Evolutionary conservation across 2,888 invertebrate genomes (phyloP), one percentile per base, ranked within the genome.

Genomic region (Drosophila sordidapex): DNA sequence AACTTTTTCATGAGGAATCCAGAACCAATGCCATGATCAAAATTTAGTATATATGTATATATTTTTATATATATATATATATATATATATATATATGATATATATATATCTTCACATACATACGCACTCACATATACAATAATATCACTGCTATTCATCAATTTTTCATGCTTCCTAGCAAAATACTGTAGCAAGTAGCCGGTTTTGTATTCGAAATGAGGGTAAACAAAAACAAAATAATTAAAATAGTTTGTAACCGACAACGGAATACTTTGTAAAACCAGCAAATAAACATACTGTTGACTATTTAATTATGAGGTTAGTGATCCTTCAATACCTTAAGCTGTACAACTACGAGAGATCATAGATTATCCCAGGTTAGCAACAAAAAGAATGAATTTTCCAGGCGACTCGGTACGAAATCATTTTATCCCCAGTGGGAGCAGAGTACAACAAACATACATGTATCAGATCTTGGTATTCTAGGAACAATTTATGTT

Each of bases 1-100:
- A 60, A 58, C 27, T 54, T 48, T 46, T 51, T 48, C 36, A 18
- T 70, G 35, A 10, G 51, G 56, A 38, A 59, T 52, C 64, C 43
- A 49, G 73, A 64, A 56, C 58, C 35, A 71, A 40, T 58, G 63
- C 13, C 38, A 52, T 40, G 36, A 40, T 29, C 29, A 40, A 40
- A 29, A 38, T 18, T 6, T 3, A 18, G n/a, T 43, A 40, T 25
- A 40, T 48, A n/a, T 65, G 43, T 33, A 27, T 49, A n/a, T 11
- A 31, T 31, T 21, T n/a, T 5, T 6, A 49, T 35, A 35, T 18
- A 35, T 15, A 31, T 27, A 33, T 29, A 43, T 21, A 27, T 27
- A 27, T 36, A 7, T 25, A 33, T 33, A 31, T 31, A 10, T 33
- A 10, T 33, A 10, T 48, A 11, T n/a, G 3, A 35, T 43, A 43